phyloP scores from a whole-genome alignment of 2,888 invertebrate species.

The Coleophora flavipennella region DNA sequence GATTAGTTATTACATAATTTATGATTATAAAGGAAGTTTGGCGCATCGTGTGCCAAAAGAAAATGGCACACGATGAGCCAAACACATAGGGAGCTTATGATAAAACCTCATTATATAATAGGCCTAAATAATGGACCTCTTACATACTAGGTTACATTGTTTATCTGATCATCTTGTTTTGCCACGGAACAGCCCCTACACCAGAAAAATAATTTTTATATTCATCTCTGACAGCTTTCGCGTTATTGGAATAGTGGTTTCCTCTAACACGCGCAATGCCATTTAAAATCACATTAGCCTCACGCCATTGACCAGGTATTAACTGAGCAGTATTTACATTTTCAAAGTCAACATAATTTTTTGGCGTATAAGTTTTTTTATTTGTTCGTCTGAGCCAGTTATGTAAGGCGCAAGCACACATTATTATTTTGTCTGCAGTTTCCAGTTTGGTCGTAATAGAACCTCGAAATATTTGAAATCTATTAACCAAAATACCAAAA shows the following conservation, averaged over 20 bases:
- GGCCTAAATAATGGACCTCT: too few relatives aligned
- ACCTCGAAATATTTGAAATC: conserved; percentile 8
- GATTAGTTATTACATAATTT: too few relatives aligned
- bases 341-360: conserved; percentile 8
- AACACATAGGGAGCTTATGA: too few relatives aligned
- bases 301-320: too few relatives aligned
- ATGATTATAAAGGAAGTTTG: too few relatives aligned
- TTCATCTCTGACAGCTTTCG: conserved; percentile 1
- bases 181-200: conserved; percentile 10
- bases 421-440: conserved; percentile 3
- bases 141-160: too few relatives aligned
- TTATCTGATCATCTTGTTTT: conserved; percentile 7
- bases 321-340: conserved; percentile 6
- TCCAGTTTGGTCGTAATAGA: conserved; percentile 1
- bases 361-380: conserved; percentile 4
- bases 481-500: too few relatives aligned
- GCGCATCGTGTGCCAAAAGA: too few relatives aligned
- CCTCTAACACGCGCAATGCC: conserved; percentile 4
- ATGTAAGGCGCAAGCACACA: conserved; percentile 2
- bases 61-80: too few relatives aligned
- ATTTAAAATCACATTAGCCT: too few relatives aligned
- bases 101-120: too few relatives aligned
- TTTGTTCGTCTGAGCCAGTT: conserved; percentile 8
- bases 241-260: conserved; percentile 4
- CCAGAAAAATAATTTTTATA: conserved; percentile 10